Conservation (phyloP, 2,888 invertebrate genomes). For the Rhaphigaster nebulosa region DNA sequence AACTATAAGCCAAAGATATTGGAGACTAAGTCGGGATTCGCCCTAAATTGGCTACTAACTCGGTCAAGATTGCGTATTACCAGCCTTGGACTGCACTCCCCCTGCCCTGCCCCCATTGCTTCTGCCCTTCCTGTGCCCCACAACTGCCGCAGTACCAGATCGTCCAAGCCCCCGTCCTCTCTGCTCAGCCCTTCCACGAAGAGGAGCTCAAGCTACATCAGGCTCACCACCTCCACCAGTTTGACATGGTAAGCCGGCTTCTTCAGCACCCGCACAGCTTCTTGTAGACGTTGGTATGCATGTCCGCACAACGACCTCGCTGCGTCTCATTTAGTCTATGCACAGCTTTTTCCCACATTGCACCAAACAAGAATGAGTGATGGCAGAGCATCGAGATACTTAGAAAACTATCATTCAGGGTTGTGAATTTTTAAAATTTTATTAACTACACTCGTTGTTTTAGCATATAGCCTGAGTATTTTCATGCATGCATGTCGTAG, state of each 20-base stretch:
- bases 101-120: conserved; percentile 59
- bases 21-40: conserved; percentile 14
- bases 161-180: conserved; percentile 53
- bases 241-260: conserved; percentile 55
- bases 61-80: conserved; percentile 60
- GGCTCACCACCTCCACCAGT: conserved; percentile 49
- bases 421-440: not conserved
- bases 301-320: not conserved
- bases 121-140: conserved; percentile 59
- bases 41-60: conserved; percentile 26
- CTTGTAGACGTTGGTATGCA: not conserved
- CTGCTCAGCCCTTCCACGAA: conserved; percentile 52
- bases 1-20: not conserved
- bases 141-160: conserved; percentile 57
- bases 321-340: not conserved
- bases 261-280: not conserved
- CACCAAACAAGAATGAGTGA: not conserved
- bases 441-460: not conserved
- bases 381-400: not conserved
- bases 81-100: conserved; percentile 57
- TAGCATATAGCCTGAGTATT: not conserved
- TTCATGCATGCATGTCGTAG: not conserved
- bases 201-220: conserved; percentile 56
- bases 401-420: not conserved
- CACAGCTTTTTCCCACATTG: conserved; percentile 15